A percentile compares a stretch with the other conserved stretches of the same genome.
Evolutionary conservation across 2,113 vertebrate genomes (phyloP).

Genomic region (Vireo altiloquus): DNA sequence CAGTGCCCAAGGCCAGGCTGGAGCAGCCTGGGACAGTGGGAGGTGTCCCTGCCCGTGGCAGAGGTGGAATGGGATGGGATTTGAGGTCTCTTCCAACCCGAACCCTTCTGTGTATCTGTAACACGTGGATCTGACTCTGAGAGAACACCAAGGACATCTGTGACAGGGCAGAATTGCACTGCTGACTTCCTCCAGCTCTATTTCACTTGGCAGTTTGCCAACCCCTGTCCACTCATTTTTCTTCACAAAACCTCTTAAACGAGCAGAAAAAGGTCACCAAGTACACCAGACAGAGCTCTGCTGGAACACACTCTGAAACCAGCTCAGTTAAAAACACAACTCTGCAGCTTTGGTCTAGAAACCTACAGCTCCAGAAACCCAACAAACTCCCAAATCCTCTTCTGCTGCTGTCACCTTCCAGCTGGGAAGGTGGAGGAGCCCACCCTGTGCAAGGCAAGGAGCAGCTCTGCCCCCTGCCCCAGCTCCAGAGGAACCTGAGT

Average conservation of each 20-base stretch:
- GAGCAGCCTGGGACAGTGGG: neutral
- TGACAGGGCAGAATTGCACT: neutral
- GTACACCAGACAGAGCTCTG: rapidly evolving
- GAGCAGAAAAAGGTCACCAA: neutral
- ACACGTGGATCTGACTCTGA: rapidly evolving
- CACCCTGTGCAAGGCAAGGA: rapidly evolving
- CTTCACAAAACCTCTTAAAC: neutral
- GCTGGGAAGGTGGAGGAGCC: neutral
- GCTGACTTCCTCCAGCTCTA: neutral
- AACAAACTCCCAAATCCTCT: neutral
- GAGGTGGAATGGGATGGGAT: rapidly evolving
- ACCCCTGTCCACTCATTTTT: neutral
- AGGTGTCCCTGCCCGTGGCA: neutral
- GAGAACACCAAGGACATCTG: neutral
- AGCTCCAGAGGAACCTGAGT: rapidly evolving
- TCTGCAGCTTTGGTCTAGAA: neutral
- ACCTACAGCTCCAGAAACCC: neutral
- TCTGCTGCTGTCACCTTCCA: neutral
- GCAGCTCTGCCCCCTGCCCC: neutral
- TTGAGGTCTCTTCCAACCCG: neutral
- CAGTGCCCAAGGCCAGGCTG: neutral
- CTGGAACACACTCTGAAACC: neutral
- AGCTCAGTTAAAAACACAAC: neutral
- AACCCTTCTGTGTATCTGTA: too few species aligned
- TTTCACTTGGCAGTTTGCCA: neutral